These are phyloP conservation scores for Brachyopa scutellaris DNA, from an alignment of 2,888 invertebrate genomes.

Conservation along the genomic window DNA sequence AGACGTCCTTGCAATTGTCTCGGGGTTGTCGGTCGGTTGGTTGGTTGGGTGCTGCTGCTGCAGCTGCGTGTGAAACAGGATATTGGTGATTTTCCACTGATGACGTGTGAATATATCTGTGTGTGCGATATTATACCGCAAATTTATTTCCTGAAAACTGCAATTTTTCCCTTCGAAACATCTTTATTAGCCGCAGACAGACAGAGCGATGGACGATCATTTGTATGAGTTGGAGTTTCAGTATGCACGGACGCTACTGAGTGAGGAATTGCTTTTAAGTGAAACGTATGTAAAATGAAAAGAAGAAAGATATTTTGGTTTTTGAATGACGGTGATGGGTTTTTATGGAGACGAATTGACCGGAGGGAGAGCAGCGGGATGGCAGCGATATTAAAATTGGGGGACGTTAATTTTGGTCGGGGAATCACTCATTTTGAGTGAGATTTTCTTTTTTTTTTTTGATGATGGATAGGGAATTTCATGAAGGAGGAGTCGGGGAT, in stretches of 20 bases:
- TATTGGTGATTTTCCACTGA: constrained; percentile 55
- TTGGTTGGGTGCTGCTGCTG: background rate
- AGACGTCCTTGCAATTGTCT: constrained; percentile 45
- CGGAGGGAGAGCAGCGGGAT: too few relatives aligned
- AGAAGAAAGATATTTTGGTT: background rate
- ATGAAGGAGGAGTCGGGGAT: too few relatives aligned
- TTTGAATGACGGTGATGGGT: constrained; percentile 7
- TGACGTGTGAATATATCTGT: background rate
- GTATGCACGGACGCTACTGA: too few relatives aligned
- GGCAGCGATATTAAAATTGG: constrained; percentile 4
- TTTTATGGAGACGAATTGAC: background rate
- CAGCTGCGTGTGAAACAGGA: constrained; percentile 34
- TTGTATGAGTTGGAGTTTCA: too few relatives aligned
- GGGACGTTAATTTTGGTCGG: background rate
- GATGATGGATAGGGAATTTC: constrained; percentile 14
- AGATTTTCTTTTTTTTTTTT: too few relatives aligned
- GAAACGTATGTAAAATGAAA: too few relatives aligned
- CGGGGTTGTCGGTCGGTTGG: background rate
- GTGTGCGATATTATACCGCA: background rate
- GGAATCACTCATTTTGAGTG: constrained; percentile 1
- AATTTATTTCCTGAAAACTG: constrained; percentile 43
- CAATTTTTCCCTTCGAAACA: constrained; percentile 27
- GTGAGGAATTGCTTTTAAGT: too few relatives aligned
- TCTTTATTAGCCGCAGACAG: constrained; percentile 57
- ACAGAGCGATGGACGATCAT: constrained; percentile 25